phyloP scores from a whole-genome alignment of 2,888 invertebrate genomes.

The Drosophila siamana region DNA sequence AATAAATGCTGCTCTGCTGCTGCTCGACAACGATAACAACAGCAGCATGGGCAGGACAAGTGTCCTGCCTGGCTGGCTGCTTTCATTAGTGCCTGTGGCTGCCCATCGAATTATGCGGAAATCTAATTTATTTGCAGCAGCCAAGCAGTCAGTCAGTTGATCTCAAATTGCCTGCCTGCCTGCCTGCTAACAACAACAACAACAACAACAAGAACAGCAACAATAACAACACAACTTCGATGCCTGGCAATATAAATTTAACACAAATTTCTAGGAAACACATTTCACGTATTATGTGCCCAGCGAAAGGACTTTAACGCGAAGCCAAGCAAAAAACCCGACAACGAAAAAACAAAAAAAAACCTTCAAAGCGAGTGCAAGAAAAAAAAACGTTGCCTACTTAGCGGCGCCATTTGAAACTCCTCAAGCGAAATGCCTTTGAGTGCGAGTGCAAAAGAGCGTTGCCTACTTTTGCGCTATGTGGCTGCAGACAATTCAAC shows the following conservation, averaged over 20 bases:
- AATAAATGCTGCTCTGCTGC: conserved; percentile 45
- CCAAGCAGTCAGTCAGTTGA: conserved; percentile 44
- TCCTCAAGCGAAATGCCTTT: not conserved
- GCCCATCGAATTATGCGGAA: conserved; percentile 64
- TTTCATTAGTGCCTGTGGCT: conserved; percentile 66
- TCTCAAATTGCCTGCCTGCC: conserved; percentile 47
- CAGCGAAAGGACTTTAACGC: conserved; percentile 28
- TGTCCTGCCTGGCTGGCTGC: conserved; percentile 16
- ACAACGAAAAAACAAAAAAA: not conserved
- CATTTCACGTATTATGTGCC: conserved; percentile 13
- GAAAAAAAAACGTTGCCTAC: conserved; percentile 13
- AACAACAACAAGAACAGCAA: conserved; percentile 12
- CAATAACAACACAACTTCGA: conserved; percentile 17
- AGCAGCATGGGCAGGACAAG: conserved; percentile 9
- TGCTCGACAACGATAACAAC: conserved; percentile 13
- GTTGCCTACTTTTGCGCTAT: conserved; percentile 12
- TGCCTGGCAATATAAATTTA: conserved; percentile 19
- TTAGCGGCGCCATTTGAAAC: conserved; percentile 10
- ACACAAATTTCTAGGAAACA: conserved; percentile 34
- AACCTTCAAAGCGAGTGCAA: conserved; percentile 7
- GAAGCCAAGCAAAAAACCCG: not conserved
- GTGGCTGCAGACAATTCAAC: not conserved
- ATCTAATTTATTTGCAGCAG: conserved; percentile 63
- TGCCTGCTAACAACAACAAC: conserved; percentile 15
- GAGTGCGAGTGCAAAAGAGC: not conserved